Conservation (phyloP, 2,888 invertebrate genomes). For the Amblyjoppa fuscipennis region DNA sequence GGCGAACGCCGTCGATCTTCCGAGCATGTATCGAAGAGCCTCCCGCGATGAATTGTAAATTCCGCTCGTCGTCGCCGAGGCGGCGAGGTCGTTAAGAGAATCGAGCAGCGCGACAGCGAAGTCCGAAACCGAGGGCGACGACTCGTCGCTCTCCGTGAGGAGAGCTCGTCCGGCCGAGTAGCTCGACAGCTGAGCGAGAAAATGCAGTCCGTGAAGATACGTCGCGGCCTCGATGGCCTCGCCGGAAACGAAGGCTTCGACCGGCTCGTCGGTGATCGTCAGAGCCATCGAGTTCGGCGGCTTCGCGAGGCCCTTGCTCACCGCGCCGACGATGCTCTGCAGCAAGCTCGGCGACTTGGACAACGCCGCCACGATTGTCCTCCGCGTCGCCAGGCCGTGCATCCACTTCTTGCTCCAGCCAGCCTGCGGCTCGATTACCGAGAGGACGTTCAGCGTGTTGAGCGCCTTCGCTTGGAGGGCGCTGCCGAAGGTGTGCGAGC, state of each 20-base stretch:
- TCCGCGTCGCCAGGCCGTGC: conserved; percentile 78
- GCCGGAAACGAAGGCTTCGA: conserved; percentile 80
- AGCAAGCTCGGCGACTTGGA: conserved; percentile 79
- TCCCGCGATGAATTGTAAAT: conserved; percentile 78
- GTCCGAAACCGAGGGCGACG: conserved; percentile 63
- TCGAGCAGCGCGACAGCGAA: conserved; percentile 76
- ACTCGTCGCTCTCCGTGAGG: conserved; percentile 75
- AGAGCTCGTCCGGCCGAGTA: conserved; percentile 77
- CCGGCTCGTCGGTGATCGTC: conserved; percentile 78
- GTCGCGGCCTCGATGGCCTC: conserved; percentile 80
- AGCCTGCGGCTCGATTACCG: conserved; percentile 81
- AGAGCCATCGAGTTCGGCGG: conserved; percentile 73
- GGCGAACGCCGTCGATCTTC: conserved; percentile 74
- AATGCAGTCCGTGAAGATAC: conserved; percentile 80
- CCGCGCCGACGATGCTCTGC: conserved; percentile 73
- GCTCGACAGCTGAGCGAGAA: conserved; percentile 80
- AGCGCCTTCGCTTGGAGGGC: conserved; percentile 74
- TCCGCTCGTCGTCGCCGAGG: conserved; percentile 74
- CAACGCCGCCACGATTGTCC: conserved; percentile 75
- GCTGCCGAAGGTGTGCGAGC: conserved; percentile 72
- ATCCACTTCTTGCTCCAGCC: conserved; percentile 82
- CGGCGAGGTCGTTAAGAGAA: conserved; percentile 78
- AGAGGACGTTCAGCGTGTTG: conserved; percentile 78
- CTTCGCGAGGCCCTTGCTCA: conserved; percentile 75
- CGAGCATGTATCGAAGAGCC: conserved; percentile 77